Evolutionary conservation across 2,113 vertebrate genomes (phyloP), one percentile per base, ranked within the genome.

Genomic region (Coracopsis vasa): DNA sequence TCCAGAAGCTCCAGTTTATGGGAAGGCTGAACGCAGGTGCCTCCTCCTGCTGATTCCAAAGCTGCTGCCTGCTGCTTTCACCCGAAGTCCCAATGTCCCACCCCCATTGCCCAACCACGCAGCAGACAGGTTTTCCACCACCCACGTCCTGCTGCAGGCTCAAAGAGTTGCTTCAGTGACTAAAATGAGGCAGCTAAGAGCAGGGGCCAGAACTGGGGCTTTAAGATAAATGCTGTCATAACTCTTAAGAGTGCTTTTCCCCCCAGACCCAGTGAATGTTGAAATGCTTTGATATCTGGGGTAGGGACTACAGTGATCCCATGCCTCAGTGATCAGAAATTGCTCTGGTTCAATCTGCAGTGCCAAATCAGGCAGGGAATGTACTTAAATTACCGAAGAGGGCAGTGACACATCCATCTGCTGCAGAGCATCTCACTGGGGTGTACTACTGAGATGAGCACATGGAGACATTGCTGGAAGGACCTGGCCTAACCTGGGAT

Each of bases 51-150:
- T 75, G 56, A 53, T 35, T 71, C 16, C n/a, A 80, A 29, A 53
- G 44, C 67, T 75, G 39, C 44, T 64, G 62, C n/a, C 44, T 53
- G 44, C 62, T 77, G 16, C 35, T 89, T 77, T 56, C 19, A n/a
- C 5, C 9, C 1, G 0, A n/a, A 2, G 0, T 61, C 41, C 11
- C 42, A 29, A 4, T 0, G 1, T 73, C 31, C 51, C 54, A 23
- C 8, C 35, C 13, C 42, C 29, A 6, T 1, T 2, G 73, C 35
- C 73, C 1, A 4, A 11, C 20, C 45, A 16, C 28, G 27, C 31
- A 75, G 61, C 51, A 72, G 11, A 44, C 5, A 82, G 11, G 3
- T 67, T 71, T 62, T 64, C 51, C 23, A 51, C 7, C n/a, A 51
- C 15, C 16, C 7, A 72, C 31, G 29, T 50, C 61, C 66, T 74